These are phyloP conservation scores for Echinarachnius parma DNA, from an alignment of 53 echinoderm and acorn worm genomes.

Conservation along the genomic window DNA sequence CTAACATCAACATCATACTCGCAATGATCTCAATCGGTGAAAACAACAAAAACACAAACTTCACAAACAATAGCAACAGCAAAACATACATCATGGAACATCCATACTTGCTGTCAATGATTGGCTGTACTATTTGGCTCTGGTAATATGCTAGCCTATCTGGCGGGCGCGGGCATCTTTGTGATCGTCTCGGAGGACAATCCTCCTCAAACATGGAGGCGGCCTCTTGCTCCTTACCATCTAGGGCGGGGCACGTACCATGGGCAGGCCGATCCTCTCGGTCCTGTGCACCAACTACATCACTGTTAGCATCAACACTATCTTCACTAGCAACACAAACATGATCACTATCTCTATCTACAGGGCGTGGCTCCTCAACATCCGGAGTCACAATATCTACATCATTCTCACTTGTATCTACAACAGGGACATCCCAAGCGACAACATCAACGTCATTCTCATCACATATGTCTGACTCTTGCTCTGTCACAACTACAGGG, in stretches of 20 bases:
- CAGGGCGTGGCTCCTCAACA: neutral
- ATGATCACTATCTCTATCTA: conserved; percentile 14
- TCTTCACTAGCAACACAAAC: too few relatives aligned
- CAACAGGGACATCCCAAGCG: conserved; percentile 9
- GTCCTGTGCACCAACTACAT: neutral
- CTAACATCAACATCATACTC: conserved; percentile 4
- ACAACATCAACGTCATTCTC: neutral
- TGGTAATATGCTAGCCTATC: conserved; percentile 6
- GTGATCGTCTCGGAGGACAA: conserved; percentile 12
- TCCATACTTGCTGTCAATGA: neutral
- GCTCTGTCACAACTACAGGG: neutral
- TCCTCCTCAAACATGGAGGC: conserved; percentile 4
- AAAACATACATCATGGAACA: neutral
- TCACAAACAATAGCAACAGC: conserved; percentile 6
- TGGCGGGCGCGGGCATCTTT: conserved; percentile 7
- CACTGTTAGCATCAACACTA: too few relatives aligned
- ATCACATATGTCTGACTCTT: neutral
- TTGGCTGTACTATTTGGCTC: neutral
- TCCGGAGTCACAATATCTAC: neutral
- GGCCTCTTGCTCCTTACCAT: conserved; percentile 6
- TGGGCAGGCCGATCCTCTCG: neutral
- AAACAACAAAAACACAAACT: neutral
- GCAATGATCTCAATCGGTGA: conserved; percentile 9
- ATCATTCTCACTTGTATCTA: neutral
- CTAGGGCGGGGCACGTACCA: neutral